Conservation (phyloP, 2,888 invertebrate genomes). For the Aspidiotus destructor region DNA sequence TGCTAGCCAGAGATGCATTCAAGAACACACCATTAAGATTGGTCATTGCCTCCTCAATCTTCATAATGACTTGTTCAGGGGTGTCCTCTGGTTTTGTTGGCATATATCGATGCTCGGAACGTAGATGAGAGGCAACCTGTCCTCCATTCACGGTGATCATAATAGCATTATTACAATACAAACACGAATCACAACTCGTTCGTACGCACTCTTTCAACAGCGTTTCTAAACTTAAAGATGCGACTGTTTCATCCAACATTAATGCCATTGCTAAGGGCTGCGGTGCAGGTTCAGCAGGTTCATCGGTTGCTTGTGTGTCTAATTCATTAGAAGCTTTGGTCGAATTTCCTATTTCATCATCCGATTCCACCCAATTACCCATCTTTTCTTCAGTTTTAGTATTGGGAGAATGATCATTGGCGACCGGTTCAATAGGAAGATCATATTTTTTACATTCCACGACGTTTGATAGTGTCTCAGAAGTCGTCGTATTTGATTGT, state of each 20-base stretch:
- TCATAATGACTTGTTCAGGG: constrained; percentile 57
- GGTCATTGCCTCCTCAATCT: constrained; percentile 52
- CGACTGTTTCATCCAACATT: constrained; percentile 62
- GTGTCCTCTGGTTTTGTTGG: constrained; percentile 53
- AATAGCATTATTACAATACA: constrained; percentile 77
- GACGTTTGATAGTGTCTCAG: no score
- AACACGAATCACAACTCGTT: constrained; percentile 59
- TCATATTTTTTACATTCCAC: background rate
- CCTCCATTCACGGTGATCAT: constrained; percentile 76
- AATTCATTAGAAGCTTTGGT: background rate
- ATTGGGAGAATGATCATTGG: background rate
- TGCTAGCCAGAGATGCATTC: constrained; percentile 58
- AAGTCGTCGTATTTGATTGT: no score
- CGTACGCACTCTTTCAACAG: constrained; percentile 63
- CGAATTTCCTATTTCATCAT: background rate
- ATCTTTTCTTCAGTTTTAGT: background rate
- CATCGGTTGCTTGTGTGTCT: background rate
- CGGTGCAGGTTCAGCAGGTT: constrained; percentile 53
- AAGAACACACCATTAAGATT: constrained; percentile 57
- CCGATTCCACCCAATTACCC: background rate
- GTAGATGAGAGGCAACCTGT: constrained; percentile 67
- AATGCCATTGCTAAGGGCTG: constrained; percentile 52
- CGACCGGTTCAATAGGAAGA: background rate
- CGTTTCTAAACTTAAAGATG: constrained; percentile 61
- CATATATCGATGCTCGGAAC: constrained; percentile 68